These are phyloP conservation scores for Calidris pygmaea DNA, from an alignment of 2,113 vertebrate species.

Conservation along the genomic window DNA sequence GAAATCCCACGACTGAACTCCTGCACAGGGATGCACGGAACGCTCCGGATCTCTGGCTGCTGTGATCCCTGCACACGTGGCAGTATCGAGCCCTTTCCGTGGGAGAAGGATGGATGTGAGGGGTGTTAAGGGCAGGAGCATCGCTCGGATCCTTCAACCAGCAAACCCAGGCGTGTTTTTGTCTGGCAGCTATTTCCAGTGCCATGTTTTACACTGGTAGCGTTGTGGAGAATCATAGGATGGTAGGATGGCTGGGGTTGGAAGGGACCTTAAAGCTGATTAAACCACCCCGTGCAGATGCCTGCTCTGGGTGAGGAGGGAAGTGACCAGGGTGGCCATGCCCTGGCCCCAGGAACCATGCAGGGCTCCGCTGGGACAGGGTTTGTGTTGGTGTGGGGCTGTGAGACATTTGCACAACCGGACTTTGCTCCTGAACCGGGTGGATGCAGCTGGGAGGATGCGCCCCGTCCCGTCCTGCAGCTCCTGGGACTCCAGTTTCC, in stretches of 20 bases:
- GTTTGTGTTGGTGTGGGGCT: background rate
- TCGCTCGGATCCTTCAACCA: background rate
- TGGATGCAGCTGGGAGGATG: background rate
- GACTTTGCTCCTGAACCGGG: background rate
- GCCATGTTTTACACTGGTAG: background rate
- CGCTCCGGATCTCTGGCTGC: background rate
- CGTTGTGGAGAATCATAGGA: rapidly evolving
- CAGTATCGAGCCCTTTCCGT: background rate
- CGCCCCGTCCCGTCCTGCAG: background rate
- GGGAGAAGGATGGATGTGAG: background rate
- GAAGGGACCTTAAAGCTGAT: background rate
- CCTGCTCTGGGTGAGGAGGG: rapidly evolving
- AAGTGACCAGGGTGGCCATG: background rate
- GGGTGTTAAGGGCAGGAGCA: background rate
- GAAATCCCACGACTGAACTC: background rate
- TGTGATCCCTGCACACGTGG: background rate
- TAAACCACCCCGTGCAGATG: background rate
- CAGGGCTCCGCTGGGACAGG: background rate
- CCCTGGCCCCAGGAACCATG: background rate
- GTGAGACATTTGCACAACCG: rapidly evolving
- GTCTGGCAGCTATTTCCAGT: background rate
- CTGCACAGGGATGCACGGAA: background rate
- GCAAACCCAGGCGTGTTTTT: background rate
- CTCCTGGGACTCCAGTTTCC: background rate
- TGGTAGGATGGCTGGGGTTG: too few species aligned